These are phyloP conservation scores for Melanotaenia nigrans DNA, from an alignment of 2,797 vertebrate species.

Conservation along the genomic window DNA sequence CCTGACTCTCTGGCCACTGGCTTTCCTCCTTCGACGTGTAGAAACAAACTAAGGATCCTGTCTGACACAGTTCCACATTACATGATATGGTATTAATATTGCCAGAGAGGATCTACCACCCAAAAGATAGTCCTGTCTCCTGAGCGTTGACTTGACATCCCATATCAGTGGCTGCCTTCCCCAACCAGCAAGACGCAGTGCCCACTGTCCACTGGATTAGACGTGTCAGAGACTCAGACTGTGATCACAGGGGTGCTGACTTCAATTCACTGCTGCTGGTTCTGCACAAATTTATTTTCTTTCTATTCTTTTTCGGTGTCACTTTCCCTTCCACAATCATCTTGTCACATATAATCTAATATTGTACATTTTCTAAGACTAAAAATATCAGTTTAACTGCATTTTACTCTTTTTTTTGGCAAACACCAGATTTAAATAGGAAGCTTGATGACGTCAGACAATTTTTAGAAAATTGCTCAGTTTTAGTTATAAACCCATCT, in stretches of 20 bases:
- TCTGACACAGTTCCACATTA: not conserved
- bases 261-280: conserved; percentile 15
- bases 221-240: conserved; percentile 34
- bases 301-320: not conserved
- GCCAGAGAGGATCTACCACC: not conserved
- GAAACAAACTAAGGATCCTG: not conserved
- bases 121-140: conserved; percentile 6
- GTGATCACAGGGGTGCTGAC: conserved; percentile 16
- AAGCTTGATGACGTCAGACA: not conserved
- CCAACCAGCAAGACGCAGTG: not conserved
- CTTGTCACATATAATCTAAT: not conserved
- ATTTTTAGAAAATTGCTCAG: no score
- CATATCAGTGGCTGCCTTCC: conserved; percentile 4
- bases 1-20: not conserved
- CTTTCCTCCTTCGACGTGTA: not conserved
- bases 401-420: not conserved
- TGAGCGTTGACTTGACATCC: conserved; percentile 1
- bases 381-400: no score
- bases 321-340: not conserved
- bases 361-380: no score
- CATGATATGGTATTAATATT: not conserved
- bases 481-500: no score
- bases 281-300: not conserved
- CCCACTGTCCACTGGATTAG: conserved; percentile 27
- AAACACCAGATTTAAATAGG: not conserved